phyloP scores from a whole-genome alignment of 2,113 vertebrate species.

The Ptilorrhoa leucosticta region DNA sequence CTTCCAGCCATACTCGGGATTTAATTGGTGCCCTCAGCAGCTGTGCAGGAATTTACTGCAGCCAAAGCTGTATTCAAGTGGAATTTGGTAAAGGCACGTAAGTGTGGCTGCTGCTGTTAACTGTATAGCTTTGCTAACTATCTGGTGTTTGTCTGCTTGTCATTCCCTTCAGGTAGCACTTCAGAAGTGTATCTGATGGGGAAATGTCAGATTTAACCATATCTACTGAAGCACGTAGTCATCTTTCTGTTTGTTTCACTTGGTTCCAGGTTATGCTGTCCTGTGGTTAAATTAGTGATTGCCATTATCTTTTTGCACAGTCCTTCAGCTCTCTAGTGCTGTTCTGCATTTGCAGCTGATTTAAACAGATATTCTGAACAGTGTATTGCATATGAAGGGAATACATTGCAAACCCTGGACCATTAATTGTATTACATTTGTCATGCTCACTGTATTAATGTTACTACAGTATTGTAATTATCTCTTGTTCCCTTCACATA shows the following conservation, averaged over 20 bases:
- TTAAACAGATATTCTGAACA: background rate
- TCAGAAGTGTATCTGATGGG: background rate
- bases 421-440: background rate
- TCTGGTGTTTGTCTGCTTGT: background rate
- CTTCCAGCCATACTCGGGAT: background rate
- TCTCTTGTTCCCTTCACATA: background rate
- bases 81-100: background rate
- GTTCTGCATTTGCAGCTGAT: background rate
- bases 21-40: background rate
- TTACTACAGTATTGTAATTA: background rate
- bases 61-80: background rate
- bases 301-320: rapidly evolving
- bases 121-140: background rate
- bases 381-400: background rate
- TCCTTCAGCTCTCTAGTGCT: background rate
- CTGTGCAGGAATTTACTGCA: background rate
- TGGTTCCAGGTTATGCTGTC: background rate
- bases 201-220: background rate
- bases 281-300: background rate
- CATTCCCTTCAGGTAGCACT: background rate
- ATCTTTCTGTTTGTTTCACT: background rate
- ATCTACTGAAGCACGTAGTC: background rate
- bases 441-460: background rate
- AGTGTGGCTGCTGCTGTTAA: background rate
- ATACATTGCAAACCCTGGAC: background rate